phyloP scores from a whole-genome alignment of 2,113 vertebrate species.

The Tiliqua scincoides region DNA sequence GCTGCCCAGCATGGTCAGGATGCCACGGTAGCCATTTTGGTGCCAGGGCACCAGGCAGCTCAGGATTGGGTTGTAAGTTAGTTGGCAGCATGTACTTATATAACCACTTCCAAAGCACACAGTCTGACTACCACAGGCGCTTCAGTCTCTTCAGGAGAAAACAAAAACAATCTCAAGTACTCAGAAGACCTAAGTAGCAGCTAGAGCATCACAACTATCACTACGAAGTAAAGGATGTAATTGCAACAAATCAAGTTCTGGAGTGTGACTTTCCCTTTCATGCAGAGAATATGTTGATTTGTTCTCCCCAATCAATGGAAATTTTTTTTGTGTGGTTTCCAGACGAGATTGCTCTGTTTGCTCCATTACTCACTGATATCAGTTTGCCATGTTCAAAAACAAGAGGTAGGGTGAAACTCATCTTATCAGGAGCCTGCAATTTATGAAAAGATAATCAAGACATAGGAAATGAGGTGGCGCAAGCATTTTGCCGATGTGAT shows the following conservation, averaged over 20 bases:
- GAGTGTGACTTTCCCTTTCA: constrained; percentile 64
- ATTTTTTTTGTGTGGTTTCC: constrained; percentile 48
- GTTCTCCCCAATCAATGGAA: constrained; percentile 64
- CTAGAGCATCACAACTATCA: constrained; percentile 20
- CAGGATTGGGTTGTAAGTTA: no score
- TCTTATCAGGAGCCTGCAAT: constrained; percentile 58
- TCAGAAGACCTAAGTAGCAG: constrained; percentile 49
- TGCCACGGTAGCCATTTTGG: no score
- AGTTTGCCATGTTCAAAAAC: constrained; percentile 49
- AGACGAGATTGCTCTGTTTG: constrained; percentile 65
- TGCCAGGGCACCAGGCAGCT: no score
- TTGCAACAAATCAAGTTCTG: constrained; percentile 60
- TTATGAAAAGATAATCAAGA: constrained; percentile 71
- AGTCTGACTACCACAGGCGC: background rate
- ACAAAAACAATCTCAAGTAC: constrained; percentile 54
- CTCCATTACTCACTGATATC: constrained; percentile 65
- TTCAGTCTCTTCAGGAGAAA: constrained; percentile 54
- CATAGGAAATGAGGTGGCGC: constrained; percentile 66
- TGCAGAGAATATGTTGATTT: constrained; percentile 61
- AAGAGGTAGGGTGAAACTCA: constrained; percentile 63
- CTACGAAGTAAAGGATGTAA: constrained; percentile 50
- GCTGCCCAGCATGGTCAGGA: no score
- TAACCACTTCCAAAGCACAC: background rate
- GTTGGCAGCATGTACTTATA: background rate
- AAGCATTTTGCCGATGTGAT: constrained; percentile 55